phyloP scores from a whole-genome alignment of 2,797 vertebrate genomes.

The Premnoplex brunnescens region DNA sequence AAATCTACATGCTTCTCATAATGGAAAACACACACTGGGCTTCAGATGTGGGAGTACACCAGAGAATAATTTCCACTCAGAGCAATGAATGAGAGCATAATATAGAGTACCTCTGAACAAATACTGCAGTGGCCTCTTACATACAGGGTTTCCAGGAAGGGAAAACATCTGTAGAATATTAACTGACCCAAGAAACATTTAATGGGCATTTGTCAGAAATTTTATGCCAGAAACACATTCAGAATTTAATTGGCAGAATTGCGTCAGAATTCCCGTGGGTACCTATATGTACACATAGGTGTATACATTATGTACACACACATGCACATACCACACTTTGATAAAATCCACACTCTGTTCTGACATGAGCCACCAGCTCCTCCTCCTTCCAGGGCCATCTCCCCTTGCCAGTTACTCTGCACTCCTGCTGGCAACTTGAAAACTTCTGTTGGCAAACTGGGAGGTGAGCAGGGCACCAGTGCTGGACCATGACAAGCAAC shows the following conservation, averaged over 20 bases:
- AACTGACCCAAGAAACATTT: not conserved
- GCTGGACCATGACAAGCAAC: not conserved
- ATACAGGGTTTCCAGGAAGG: constrained; percentile 15
- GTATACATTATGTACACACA: not conserved
- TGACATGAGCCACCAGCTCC: not conserved
- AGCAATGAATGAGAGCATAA: not conserved
- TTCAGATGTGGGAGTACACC: constrained; percentile 20
- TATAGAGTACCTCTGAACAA: constrained; percentile 27
- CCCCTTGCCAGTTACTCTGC: not conserved
- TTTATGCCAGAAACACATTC: not conserved
- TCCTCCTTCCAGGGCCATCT: not conserved
- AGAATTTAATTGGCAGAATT: not conserved
- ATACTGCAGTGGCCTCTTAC: not conserved
- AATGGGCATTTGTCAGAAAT: not conserved
- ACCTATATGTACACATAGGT: not conserved
- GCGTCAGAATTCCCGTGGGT: fast-evolving
- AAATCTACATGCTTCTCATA: not conserved
- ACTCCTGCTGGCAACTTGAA: not conserved
- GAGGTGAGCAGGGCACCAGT: not conserved
- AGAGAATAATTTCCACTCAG: constrained; percentile 9
- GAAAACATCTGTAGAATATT: constrained; percentile 52
- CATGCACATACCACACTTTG: no score
- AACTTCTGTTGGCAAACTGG: not conserved
- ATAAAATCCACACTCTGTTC: not conserved
- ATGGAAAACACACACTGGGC: constrained; percentile 18